Percentiles rank a stretch among this genome's conserved stretches.
These are phyloP conservation scores for Apodemia mormo DNA, from an alignment of 2,888 invertebrate genomes.

Conservation along the genomic window DNA sequence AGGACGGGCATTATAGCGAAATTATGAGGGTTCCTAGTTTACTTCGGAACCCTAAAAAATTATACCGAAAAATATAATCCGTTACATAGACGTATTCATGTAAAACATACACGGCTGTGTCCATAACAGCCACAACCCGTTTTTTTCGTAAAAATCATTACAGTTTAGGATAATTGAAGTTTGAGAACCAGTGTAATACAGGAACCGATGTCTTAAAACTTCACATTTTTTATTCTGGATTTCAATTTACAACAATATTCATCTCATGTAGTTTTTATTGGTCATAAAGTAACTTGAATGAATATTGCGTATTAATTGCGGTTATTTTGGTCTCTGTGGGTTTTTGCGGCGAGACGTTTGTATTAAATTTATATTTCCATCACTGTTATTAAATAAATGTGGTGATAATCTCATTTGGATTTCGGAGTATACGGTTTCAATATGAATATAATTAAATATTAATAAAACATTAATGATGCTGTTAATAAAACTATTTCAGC, in stretches of 20 bases:
- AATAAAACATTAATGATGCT: no score
- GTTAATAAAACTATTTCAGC: no score
- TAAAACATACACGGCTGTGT: no score
- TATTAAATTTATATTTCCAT: conserved; percentile 29
- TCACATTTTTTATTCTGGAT: conserved; percentile 41
- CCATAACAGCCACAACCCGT: no score
- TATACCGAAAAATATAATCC: no score
- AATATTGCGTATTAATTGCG: conserved; percentile 42
- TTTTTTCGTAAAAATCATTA: no score
- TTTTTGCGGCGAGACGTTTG: conserved; percentile 26
- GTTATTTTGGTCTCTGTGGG: conserved; percentile 31
- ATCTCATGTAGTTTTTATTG: conserved; percentile 40
- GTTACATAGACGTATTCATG: no score
- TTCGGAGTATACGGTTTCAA: no score
- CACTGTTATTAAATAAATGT: conserved; percentile 18
- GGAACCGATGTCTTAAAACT: conserved; percentile 51
- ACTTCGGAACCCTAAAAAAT: no score
- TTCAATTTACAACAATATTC: conserved; percentile 39
- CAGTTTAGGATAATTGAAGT: background rate
- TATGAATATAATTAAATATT: no score
- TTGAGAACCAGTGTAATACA: conserved; percentile 31
- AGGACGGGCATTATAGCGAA: no score
- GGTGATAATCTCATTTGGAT: background rate
- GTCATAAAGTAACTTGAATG: conserved; percentile 37
- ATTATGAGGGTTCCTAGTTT: no score